Conservation (phyloP, 2,888 invertebrate species). For the Sceliomorpha sp. region DNA sequence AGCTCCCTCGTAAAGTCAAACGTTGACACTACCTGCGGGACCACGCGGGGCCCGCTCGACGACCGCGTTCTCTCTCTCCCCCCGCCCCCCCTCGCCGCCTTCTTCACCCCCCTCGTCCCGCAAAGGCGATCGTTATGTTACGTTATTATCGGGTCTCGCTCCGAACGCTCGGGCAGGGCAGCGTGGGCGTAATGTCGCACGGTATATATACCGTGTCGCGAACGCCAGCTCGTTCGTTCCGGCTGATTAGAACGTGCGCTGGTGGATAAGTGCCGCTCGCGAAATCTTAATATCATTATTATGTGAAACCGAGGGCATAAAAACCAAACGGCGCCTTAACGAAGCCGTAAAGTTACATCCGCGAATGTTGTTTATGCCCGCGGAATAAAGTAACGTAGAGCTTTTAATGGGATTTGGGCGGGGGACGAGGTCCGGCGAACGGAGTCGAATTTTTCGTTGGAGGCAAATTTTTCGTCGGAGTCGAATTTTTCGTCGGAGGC, state of each 20-base stretch:
- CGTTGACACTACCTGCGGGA: constrained; percentile 78
- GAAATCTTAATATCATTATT: constrained; percentile 41
- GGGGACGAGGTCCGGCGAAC: too few relatives aligned
- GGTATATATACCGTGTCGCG: background rate
- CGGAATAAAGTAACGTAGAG: background rate
- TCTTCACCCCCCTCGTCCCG: constrained; percentile 1
- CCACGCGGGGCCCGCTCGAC: constrained; percentile 44
- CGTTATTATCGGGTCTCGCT: constrained; percentile 65
- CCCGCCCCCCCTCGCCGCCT: constrained; percentile 4
- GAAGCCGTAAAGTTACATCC: constrained; percentile 42
- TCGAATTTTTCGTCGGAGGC: background rate
- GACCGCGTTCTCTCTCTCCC: constrained; percentile 2
- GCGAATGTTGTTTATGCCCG: constrained; percentile 26
- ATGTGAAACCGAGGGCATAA: constrained; percentile 8
- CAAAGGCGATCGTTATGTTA: constrained; percentile 31
- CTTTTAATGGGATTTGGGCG: too few relatives aligned
- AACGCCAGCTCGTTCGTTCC: too few relatives aligned
- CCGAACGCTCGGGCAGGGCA: constrained; percentile 50
- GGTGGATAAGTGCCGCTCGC: constrained; percentile 7
- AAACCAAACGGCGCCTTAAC: constrained; percentile 22
- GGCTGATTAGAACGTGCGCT: constrained; percentile 18
- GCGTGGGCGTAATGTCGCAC: constrained; percentile 61
- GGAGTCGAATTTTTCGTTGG: too few relatives aligned
- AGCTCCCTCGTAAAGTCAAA: constrained; percentile 79
- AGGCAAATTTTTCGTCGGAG: background rate